Base-by-base conservation (phyloP, 2,797 vertebrate species). In the Lophius americanus region DNA sequence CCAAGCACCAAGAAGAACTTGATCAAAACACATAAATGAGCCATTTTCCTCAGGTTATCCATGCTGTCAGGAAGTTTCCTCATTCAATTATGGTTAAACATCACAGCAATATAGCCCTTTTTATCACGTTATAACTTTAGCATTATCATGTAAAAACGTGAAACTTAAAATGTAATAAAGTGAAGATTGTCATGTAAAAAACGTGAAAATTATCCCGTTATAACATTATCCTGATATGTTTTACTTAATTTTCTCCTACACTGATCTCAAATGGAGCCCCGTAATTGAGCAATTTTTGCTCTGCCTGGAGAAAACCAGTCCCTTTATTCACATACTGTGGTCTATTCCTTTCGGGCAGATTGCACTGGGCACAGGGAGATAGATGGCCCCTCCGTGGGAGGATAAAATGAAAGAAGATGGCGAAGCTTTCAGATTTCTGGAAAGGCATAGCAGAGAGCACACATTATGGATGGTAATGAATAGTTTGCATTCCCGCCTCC, bases 261-360 rank as follows among this genome's bases (percentile, higher is more conserved):
- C 73, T 73, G 84, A 83, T 85, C 78, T 85, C 82, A 85, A 88
- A 90, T 78, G 70, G 83, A 87, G 83, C 69, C 48, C 75, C 13
- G 55, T 93, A 92, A 92, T 92, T 70, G 89, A 90, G 71, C 88
- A 89, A 91, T 92, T 92, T 90, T 78, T 84, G 83, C 85, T 76
- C 61, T 57, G 88, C 90, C 89, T 85, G 79, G 43, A 84, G 89
- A 86, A 70, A 85, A 82, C 78, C 79, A 73, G 84, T 57, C 78
- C 73, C 76, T 88, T 85, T 88, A 85, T 87, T 88, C 83, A 64
- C 84, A 74, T 73, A 51, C 80, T 82, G 67, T 49, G 72, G 63
- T 68, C 80, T 82, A 77, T 84, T 85, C 81, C 68, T 85, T 49
- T 76, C 63, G 81, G 75, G 58, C 76, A 85, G 76, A 87, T 87